Evolutionary conservation across 1,140 invertebrate genomes (phyloP).

Genomic region (Brachionus plicatilis): DNA sequence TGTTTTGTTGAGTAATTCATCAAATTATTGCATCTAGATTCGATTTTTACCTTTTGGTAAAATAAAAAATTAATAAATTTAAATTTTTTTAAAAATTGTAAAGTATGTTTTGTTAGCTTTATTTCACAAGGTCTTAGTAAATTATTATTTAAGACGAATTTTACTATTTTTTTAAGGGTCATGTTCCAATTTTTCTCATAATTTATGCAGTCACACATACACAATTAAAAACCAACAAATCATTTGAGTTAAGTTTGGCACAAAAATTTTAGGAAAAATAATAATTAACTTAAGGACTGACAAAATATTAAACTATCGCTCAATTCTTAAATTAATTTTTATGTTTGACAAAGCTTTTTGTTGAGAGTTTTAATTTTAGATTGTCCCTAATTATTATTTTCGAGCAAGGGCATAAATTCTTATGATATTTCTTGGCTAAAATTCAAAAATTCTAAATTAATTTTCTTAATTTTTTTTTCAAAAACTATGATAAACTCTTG

Average conservation of each 20-base stretch:
- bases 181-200: not conserved
- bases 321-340: not conserved
- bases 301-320: not conserved
- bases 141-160: not conserved
- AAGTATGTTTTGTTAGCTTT: not conserved
- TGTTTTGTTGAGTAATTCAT: conserved; percentile 31
- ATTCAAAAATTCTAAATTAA: too few species aligned
- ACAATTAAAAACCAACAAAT: not conserved
- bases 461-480: too few species aligned
- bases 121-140: not conserved
- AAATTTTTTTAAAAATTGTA: not conserved
- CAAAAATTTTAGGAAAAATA: not conserved
- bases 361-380: not conserved
- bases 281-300: not conserved
- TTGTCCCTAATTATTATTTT: too few species aligned
- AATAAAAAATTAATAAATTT: conserved; percentile 1
- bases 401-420: too few species aligned
- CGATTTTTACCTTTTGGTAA: conserved; percentile 10
- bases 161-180: not conserved
- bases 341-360: not conserved
- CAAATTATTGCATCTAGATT: conserved; percentile 29
- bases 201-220: not conserved
- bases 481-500: not conserved
- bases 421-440: too few species aligned
- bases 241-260: not conserved